Evolutionary conservation across 2,113 vertebrate species (phyloP).

Genomic region (Nesogale talazaci): DNA sequence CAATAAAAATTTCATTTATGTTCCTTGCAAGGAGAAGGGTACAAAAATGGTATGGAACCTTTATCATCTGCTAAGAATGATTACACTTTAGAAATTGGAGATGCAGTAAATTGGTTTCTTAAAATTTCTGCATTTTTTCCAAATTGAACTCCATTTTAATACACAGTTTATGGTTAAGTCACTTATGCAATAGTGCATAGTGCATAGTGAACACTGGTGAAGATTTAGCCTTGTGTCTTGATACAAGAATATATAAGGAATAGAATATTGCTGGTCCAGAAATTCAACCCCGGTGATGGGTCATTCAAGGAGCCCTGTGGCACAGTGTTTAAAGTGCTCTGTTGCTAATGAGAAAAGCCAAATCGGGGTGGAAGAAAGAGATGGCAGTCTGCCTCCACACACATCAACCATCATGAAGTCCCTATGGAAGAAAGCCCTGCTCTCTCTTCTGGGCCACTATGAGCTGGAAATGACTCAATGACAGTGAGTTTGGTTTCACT

Average conservation of each 20-base stretch:
- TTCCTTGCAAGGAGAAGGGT: slow-evolving; percentile 18
- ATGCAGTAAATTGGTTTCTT: slow-evolving; percentile 47
- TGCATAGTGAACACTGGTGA: slow-evolving; percentile 76
- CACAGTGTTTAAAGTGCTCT: too few relatives aligned
- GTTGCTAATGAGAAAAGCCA: too few relatives aligned
- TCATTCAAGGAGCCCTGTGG: slow-evolving; percentile 71
- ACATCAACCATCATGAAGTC: too few relatives aligned
- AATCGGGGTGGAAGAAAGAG: too few relatives aligned
- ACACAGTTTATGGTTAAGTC: slow-evolving; percentile 5
- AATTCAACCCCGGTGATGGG: slow-evolving; percentile 83
- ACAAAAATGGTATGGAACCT: slow-evolving; percentile 58
- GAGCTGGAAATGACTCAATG: too few relatives aligned
- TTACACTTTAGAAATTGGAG: slow-evolving; percentile 64
- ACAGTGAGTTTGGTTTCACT: neutral
- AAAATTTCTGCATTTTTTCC: slow-evolving; percentile 67
- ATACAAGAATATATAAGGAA: slow-evolving; percentile 49
- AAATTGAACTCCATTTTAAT: slow-evolving; percentile 68
- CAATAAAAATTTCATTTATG: slow-evolving; percentile 59
- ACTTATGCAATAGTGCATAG: neutral
- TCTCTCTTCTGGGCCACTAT: too few relatives aligned
- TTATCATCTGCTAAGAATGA: slow-evolving; percentile 18
- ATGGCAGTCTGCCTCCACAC: too few relatives aligned
- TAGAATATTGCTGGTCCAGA: slow-evolving; percentile 80
- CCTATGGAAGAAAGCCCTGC: too few relatives aligned
- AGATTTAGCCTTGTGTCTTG: slow-evolving; percentile 79